Evolutionary conservation across 2,113 vertebrate genomes (phyloP).

Genomic region (Strix uralensis): DNA sequence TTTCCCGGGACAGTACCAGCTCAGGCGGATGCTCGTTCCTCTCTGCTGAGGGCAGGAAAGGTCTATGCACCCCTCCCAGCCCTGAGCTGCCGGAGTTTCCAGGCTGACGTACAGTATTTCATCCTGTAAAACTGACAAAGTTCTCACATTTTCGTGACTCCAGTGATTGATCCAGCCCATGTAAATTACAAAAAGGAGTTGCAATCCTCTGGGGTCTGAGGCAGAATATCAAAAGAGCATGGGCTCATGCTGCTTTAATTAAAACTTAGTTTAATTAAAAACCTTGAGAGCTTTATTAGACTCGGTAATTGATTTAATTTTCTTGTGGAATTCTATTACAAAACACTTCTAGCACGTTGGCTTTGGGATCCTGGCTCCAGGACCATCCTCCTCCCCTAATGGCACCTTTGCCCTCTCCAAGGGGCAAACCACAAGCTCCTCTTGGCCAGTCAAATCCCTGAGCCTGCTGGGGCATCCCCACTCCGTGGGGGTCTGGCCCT

Average conservation of each 20-base stretch:
- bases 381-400: not conserved
- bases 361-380: not conserved
- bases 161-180: constrained; percentile 42
- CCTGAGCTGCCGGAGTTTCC: not conserved
- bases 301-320: constrained; percentile 95
- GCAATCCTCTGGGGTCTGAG: constrained; percentile 68
- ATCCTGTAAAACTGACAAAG: constrained; percentile 7
- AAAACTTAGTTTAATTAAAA: constrained; percentile 96
- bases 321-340: constrained; percentile 69
- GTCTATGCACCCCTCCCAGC: not conserved
- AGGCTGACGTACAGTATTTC: not conserved
- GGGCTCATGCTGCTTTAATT: constrained; percentile 82
- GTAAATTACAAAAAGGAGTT: constrained; percentile 61
- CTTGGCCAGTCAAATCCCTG: not conserved
- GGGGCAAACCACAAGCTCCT: not conserved
- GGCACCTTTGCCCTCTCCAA: not conserved
- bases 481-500: accelerated
- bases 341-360: not conserved
- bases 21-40: not conserved
- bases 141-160: constrained; percentile 44
- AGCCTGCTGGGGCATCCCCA: accelerated
- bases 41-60: not conserved
- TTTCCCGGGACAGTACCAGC: not conserved
- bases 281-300: constrained; percentile 88
- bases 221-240: constrained; percentile 72